A percentile compares a stretch with the other conserved stretches of the same genome.
Evolutionary conservation across 2,797 vertebrate genomes (phyloP).

Genomic region (Crocidura indochinensis): DNA sequence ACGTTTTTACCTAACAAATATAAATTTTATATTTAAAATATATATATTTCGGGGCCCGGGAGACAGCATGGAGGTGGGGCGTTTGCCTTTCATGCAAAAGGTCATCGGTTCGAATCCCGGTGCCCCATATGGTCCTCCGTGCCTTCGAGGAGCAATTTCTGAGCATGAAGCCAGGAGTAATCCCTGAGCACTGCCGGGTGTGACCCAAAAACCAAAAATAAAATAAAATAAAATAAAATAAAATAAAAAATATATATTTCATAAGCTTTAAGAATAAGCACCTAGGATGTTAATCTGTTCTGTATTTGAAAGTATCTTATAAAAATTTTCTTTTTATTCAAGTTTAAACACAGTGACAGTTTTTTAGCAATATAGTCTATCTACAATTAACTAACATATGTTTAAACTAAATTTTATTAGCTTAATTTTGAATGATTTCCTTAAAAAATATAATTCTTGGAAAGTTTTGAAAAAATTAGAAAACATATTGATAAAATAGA

Average conservation of each 20-base stretch:
- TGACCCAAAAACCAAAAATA: too few relatives aligned
- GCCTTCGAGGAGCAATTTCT: too few relatives aligned
- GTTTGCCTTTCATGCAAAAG: too few relatives aligned
- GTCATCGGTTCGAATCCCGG: too few relatives aligned
- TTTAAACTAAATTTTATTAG: constrained; percentile 64
- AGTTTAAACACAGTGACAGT: constrained; percentile 47
- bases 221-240: too few relatives aligned
- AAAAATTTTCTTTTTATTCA: constrained; percentile 59
- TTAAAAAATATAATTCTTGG: constrained; percentile 66
- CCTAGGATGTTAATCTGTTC: constrained; percentile 51
- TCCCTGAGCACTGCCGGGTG: too few relatives aligned
- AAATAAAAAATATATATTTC: too few relatives aligned
- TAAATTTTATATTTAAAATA: too few relatives aligned
- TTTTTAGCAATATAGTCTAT: neutral
- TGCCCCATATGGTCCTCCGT: too few relatives aligned
- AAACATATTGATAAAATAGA: constrained; percentile 53
- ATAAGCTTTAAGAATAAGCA: neutral
- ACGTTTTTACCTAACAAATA: constrained; percentile 48
- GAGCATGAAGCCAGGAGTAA: too few relatives aligned
- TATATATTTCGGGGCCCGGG: too few relatives aligned
- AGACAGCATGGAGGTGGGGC: too few relatives aligned
- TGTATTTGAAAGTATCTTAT: constrained; percentile 54
- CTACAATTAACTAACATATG: neutral
- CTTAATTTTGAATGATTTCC: constrained; percentile 26
- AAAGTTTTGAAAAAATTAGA: constrained; percentile 50